Evolutionary conservation across 1,140 invertebrate species (phyloP), one percentile per base, ranked within the genome.

Genomic region (Nephila pilipes): DNA sequence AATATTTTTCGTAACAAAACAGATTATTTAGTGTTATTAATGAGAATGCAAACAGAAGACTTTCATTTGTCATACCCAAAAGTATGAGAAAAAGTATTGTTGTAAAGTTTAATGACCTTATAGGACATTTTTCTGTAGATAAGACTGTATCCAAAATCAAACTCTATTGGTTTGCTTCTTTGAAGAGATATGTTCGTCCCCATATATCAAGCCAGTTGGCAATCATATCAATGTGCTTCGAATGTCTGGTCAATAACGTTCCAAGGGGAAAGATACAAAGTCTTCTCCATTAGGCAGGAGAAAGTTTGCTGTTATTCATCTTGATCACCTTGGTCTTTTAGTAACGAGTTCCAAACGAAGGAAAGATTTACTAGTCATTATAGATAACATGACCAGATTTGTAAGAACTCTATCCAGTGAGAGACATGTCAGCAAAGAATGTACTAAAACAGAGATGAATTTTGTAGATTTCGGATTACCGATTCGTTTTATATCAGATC

Each of bases 61-160:
- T 58, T 58, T 1, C 4, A 46, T 46, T 4, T 46, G 2, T 46
- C 46, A 2, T 46, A 0, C 38, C 6, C 2, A 10, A 4, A 4
- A 46, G 12, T 10, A 46, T 46, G 46, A 46, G 12, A 46, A 46
- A 46, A 14, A 46, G 46, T 10, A 46, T 46, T 46, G 4, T 46
- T 14, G 60, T 87, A 22, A 89, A 83, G 25, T 83, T 79, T 32
- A 57, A 94, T 54, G 87, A 79, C 54, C 55, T 81, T 12, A 63
- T 79, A 46, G 93, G 81, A 32, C 79, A 93, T 54, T 94, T 87
- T 87, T 22, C 89, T 85, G 32, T 92, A 20, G 79, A 88, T 18
- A 29, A 55, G 60, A 90, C 57, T 29, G 6, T 60, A 1, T 10
- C 75, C 1, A 80, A 85, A 87, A 85, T 80, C 60, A 69, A 93